A percentile compares a stretch with the other conserved stretches of the same genome.
Evolutionary conservation across 2,797 vertebrate species (phyloP).

Genomic region (Acipenser transmontanus): DNA sequence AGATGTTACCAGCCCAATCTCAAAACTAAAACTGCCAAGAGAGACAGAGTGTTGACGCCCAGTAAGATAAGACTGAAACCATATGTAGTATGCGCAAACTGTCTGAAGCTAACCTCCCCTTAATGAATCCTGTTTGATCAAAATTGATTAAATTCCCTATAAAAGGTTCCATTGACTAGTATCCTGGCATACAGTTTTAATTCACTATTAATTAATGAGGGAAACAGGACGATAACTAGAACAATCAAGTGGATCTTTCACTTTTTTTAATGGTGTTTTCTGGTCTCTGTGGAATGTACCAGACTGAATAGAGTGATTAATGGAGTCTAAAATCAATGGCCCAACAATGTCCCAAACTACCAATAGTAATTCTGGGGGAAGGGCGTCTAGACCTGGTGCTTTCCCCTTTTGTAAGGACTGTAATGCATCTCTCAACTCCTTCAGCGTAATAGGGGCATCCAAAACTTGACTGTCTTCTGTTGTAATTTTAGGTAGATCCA

Average conservation of each 20-base stretch:
- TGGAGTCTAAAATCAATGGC: neutral
- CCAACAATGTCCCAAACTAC: conserved; percentile 1
- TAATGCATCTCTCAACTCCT: neutral
- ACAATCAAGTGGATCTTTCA: conserved; percentile 2
- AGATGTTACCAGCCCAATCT: too few species aligned
- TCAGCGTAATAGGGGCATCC: neutral
- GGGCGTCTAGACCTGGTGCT: neutral
- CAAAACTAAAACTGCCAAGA: too few species aligned
- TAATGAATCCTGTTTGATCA: conserved; percentile 1
- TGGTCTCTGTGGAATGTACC: neutral
- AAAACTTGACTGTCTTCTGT: neutral
- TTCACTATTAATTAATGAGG: neutral
- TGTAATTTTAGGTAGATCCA: neutral
- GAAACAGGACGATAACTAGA: neutral
- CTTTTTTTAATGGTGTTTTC: conserved; percentile 9
- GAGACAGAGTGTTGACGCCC: too few species aligned
- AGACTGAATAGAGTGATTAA: conserved; percentile 1
- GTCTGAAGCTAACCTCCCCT: conserved; percentile 1
- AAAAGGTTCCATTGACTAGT: neutral
- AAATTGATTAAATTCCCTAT: neutral
- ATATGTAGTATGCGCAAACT: neutral
- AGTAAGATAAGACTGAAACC: too few species aligned
- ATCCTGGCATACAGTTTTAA: neutral
- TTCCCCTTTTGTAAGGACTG: conserved; percentile 3
- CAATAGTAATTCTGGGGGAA: conserved; percentile 5